phyloP scores from a whole-genome alignment of 1,140 invertebrate genomes.

The Vanessa tameamea region DNA sequence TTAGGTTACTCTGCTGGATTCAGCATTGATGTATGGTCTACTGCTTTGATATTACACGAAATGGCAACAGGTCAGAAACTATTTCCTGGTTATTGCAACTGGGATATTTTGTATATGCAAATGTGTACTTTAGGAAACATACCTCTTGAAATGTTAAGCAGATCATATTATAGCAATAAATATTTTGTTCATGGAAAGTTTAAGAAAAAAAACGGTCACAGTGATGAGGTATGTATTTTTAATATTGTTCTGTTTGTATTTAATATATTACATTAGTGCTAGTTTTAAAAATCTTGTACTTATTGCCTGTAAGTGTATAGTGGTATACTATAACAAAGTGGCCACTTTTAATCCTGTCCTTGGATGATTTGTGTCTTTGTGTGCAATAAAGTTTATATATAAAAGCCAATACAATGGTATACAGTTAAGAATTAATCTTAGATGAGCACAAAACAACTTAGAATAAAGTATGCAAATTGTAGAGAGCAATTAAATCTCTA shows the following conservation, averaged over 20 bases:
- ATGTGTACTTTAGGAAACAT: constrained; percentile 47
- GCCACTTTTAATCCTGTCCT: too few species aligned
- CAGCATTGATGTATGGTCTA: constrained; percentile 58
- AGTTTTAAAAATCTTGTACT: too few species aligned
- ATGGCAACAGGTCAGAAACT: constrained; percentile 48
- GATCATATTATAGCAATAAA: neutral
- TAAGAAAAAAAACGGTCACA: neutral
- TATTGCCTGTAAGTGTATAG: too few species aligned
- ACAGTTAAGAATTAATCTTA: too few species aligned
- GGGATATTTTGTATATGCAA: constrained; percentile 53
- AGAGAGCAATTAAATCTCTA: too few species aligned
- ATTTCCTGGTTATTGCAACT: constrained; percentile 47
- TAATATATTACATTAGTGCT: too few species aligned
- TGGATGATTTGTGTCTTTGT: too few species aligned
- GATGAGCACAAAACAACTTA: too few species aligned
- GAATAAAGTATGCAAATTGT: too few species aligned
- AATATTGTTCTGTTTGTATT: neutral
- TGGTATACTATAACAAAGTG: too few species aligned
- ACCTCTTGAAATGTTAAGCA: constrained; percentile 42
- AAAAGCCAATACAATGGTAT: too few species aligned
- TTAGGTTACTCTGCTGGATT: constrained; percentile 47
- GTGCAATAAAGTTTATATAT: too few species aligned
- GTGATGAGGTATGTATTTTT: neutral
- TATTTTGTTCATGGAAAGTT: constrained; percentile 5
- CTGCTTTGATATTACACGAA: constrained; percentile 54